Conservation (phyloP, 2,888 invertebrate species). For the Eretmocerus hayati region DNA sequence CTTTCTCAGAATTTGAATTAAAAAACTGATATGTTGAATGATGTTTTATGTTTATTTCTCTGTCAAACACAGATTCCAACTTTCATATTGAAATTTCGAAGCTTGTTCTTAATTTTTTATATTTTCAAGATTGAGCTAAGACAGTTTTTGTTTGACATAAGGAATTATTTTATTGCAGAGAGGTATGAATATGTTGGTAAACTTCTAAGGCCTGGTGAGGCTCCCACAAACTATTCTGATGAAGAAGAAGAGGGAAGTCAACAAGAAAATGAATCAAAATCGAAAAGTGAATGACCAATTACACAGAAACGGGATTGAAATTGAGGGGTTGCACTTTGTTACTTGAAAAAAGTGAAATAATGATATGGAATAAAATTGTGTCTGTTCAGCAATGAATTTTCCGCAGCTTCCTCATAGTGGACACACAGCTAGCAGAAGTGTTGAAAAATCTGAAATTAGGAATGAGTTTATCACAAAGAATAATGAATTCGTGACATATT, state of each 20-base stretch:
- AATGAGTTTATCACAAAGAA: conserved; percentile 21
- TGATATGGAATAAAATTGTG: not conserved
- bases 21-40: too few species aligned
- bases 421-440: not conserved
- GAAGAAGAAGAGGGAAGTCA: conserved; percentile 63
- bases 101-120: too few species aligned
- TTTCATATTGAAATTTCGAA: too few species aligned
- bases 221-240: conserved; percentile 83
- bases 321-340: conserved; percentile 34
- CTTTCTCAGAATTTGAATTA: too few species aligned
- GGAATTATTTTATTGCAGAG: conserved; percentile 68
- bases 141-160: too few species aligned
- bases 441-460: not conserved
- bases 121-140: too few species aligned
- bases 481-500: conserved; percentile 21
- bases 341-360: conserved; percentile 20
- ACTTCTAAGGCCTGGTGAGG: conserved; percentile 84
- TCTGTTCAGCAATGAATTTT: not conserved
- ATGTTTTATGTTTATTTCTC: too few species aligned
- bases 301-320: conserved; percentile 23
- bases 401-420: too few species aligned
- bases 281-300: conserved; percentile 43
- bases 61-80: too few species aligned
- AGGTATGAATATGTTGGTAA: conserved; percentile 89
- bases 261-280: conserved; percentile 46